Conservation (phyloP, 2,888 invertebrate genomes). For the Plagodis dolabraria region DNA sequence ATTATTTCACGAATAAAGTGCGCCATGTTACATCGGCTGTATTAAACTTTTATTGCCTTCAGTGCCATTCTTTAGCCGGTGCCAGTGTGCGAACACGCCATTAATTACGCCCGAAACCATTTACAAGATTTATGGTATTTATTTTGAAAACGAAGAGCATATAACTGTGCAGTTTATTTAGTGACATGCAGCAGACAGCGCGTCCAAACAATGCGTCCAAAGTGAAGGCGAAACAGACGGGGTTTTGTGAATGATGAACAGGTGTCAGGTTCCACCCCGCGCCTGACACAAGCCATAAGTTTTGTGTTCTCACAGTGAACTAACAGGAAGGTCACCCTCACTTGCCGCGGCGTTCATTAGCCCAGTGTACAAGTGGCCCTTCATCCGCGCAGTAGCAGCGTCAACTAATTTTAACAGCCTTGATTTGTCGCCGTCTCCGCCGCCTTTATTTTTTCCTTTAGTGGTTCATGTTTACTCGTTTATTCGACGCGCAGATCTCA, state of each 20-base stretch:
- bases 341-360: constrained; percentile 29
- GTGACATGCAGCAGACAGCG: constrained; percentile 27
- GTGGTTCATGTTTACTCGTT: constrained; percentile 69
- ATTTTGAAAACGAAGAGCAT: constrained; percentile 62
- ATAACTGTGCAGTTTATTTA: constrained; percentile 51
- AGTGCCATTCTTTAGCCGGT: constrained; percentile 70
- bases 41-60: constrained; percentile 75
- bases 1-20: constrained; percentile 61
- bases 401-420: constrained; percentile 69
- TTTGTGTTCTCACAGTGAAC: constrained; percentile 21
- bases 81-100: constrained; percentile 71
- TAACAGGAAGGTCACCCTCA: constrained; percentile 27
- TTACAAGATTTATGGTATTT: constrained; percentile 76
- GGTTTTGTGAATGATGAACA: constrained; percentile 27
- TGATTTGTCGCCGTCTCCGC: constrained; percentile 62
- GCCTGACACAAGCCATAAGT: constrained; percentile 30
- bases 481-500: constrained; percentile 70
- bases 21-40: constrained; percentile 66
- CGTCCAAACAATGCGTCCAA: constrained; percentile 36
- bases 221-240: constrained; percentile 22
- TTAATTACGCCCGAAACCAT: constrained; percentile 77
- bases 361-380: constrained; percentile 47
- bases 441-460: constrained; percentile 55
- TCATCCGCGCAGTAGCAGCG: constrained; percentile 35
- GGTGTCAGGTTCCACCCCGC: constrained; percentile 28